These are phyloP conservation scores for Cylloceria caligata DNA, from an alignment of 2,888 invertebrate species.

Conservation along the genomic window DNA sequence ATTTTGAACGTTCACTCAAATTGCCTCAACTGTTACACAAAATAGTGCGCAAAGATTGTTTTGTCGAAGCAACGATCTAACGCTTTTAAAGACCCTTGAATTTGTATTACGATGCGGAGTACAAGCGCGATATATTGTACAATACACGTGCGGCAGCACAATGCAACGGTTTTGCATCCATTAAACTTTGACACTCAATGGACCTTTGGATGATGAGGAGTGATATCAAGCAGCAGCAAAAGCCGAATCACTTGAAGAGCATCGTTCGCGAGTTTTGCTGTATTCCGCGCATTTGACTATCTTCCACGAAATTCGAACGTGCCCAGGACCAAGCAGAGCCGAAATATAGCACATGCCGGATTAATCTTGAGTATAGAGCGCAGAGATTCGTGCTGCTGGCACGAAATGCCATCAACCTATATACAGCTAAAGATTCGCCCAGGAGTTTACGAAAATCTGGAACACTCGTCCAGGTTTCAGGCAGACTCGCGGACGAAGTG, in stretches of 20 bases:
- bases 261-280: conserved; percentile 37
- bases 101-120: no score
- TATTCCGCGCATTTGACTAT: conserved; percentile 1
- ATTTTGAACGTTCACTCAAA: no score
- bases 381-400: conserved; percentile 32
- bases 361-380: conserved; percentile 37
- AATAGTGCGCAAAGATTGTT: no score
- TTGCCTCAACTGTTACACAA: no score
- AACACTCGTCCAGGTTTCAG: conserved; percentile 10
- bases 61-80: no score
- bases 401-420: conserved; percentile 7
- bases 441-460: conserved; percentile 61
- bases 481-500: conserved; percentile 31
- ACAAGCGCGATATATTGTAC: no score
- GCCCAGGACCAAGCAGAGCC: conserved; percentile 1
- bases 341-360: conserved; percentile 6
- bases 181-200: conserved; percentile 17
- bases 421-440: neutral
- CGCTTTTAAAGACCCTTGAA: no score
- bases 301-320: conserved; percentile 49
- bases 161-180: neutral
- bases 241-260: conserved; percentile 38
- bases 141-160: no score
- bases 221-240: conserved; percentile 20
- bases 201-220: conserved; percentile 39